These are phyloP conservation scores for Drosophila subobscura DNA, from an alignment of 1,140 invertebrate species.

Conservation along the genomic window DNA sequence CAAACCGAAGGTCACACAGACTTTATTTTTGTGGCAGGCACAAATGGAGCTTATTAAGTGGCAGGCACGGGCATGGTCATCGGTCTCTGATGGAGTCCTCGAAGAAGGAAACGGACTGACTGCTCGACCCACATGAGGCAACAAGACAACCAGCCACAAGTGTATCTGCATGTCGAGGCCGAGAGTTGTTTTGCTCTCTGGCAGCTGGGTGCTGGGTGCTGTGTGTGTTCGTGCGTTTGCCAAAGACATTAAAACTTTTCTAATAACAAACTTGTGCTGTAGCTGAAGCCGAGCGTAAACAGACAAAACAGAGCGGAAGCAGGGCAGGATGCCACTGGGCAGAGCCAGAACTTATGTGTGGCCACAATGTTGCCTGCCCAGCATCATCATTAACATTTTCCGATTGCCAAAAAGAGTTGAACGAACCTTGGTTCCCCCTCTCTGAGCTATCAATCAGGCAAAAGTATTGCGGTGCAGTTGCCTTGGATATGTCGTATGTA, in stretches of 20 bases:
- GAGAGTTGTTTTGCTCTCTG: neutral
- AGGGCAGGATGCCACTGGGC: conserved; percentile 42
- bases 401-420: conserved; percentile 46
- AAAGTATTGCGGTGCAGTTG: conserved; percentile 21
- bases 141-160: neutral
- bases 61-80: conserved; percentile 7
- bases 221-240: conserved; percentile 57
- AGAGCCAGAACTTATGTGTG: conserved; percentile 31
- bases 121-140: neutral
- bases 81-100: conserved; percentile 2
- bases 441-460: conserved; percentile 44
- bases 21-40: conserved; percentile 27
- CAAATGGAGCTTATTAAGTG: conserved; percentile 56
- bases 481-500: conserved; percentile 36
- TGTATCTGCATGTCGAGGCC: neutral
- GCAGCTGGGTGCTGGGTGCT: neutral
- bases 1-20: conserved; percentile 32
- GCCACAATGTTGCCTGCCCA: conserved; percentile 40
- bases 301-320: conserved; percentile 57
- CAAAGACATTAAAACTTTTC: conserved; percentile 76
- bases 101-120: conserved; percentile 1
- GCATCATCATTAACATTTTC: conserved; percentile 42
- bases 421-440: conserved; percentile 9
- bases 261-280: conserved; percentile 71
- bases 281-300: conserved; percentile 70